Evolutionary conservation across 2,797 vertebrate genomes (phyloP), one percentile per base, ranked within the genome.

Genomic region (Anabas testudineus): DNA sequence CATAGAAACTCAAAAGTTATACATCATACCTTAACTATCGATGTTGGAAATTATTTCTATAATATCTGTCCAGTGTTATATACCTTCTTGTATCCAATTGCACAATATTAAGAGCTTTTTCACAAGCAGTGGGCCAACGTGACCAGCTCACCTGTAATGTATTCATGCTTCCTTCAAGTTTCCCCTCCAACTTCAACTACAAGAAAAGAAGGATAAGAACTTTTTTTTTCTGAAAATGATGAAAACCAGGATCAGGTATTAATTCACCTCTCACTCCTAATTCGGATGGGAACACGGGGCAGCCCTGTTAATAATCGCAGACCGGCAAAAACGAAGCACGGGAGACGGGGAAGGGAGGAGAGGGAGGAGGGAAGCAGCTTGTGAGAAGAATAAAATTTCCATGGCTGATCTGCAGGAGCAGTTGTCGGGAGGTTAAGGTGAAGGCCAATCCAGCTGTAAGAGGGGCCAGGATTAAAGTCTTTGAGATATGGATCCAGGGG

Each of bases 401-500:
- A 94, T 94, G 89, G 91, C 83, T 95, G 96, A 96, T 96, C 95
- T 96, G 92, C 71, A 80, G 92, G 91, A 93, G 92, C 90, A 93
- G 93, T 94, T 94, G 92, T 90, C 86, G 89, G 85, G 93, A 93
- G 95, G 92, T 94, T 93, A 93, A 92, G 93, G 94, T 95, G 92
- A 93, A 94, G 93, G 82, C 94, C 94, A 94, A 95, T 95, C 92
- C 90, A 92, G 92, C 91, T 91, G 94, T 91, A 87, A 93, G 93
- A 95, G 93, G 91, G 90, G 87, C 92, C 87, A 90, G 90, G 95
- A 96, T 96, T 95, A 96, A 96, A 97, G 95, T 95, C 95, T 96
- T 95, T 96, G 92, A 94, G 95, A 96, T 96, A 94, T 95, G 95
- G 95, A 95, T 96, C 93, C 88, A 90, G 75, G 81, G 92, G 94